A percentile compares a stretch with the other conserved stretches of the same genome.
phyloP scores from a whole-genome alignment of 2,888 invertebrate species.

The Nematopogon swammerdamellus region DNA sequence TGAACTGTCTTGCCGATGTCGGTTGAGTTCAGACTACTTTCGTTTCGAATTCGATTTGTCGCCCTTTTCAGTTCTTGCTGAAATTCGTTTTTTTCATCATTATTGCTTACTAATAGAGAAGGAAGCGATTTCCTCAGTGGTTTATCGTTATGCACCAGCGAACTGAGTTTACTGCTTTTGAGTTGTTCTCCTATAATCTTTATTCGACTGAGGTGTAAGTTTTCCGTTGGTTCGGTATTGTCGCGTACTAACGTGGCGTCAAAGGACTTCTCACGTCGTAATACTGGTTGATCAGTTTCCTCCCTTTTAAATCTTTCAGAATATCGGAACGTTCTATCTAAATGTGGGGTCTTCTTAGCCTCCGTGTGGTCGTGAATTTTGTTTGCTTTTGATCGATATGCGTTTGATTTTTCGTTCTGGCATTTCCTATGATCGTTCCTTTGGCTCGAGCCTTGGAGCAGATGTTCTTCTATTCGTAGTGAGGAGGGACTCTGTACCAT shows the following conservation, averaged over 20 bases:
- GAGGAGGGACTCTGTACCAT: constrained; percentile 41
- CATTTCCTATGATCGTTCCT: constrained; percentile 47
- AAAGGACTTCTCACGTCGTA: constrained; percentile 51
- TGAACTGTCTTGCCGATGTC: constrained; percentile 39
- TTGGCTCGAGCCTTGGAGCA: constrained; percentile 36
- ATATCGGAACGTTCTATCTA: constrained; percentile 45
- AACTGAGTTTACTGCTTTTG: constrained; percentile 27
- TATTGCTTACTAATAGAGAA: constrained; percentile 47
- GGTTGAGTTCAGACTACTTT: constrained; percentile 19
- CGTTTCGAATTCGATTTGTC: constrained; percentile 48
- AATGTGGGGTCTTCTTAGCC: constrained; percentile 44
- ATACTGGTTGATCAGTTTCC: constrained; percentile 28
- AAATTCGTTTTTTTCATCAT: constrained; percentile 55
- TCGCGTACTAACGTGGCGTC: constrained; percentile 39
- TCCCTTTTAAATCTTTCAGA: constrained; percentile 48
- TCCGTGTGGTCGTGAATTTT: constrained; percentile 40
- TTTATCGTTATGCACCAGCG: constrained; percentile 30
- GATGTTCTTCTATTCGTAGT: constrained; percentile 42
- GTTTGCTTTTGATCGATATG: constrained; percentile 45
- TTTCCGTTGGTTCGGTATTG: constrained; percentile 29
- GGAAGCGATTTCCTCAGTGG: constrained; percentile 53
- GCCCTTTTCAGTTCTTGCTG: constrained; percentile 50
- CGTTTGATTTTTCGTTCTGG: constrained; percentile 45
- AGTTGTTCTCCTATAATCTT: constrained; percentile 34
- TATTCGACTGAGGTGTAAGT: constrained; percentile 29